Conservation (phyloP, 2,888 invertebrate species). For the Taphrorychus bicolor region DNA sequence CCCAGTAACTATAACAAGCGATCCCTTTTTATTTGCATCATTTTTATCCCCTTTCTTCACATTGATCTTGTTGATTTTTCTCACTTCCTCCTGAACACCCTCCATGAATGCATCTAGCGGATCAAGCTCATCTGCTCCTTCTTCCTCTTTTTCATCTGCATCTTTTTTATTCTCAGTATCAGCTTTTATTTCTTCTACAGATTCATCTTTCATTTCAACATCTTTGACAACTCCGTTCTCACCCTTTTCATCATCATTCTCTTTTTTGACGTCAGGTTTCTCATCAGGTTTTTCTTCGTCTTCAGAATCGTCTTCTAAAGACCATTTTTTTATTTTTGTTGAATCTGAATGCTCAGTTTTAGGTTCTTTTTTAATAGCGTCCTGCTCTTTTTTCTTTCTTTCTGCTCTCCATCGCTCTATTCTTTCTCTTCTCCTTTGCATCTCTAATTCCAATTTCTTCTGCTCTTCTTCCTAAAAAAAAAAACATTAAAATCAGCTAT, state of each 20-base stretch:
- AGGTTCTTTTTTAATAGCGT: conserved; percentile 79
- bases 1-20: conserved; percentile 69
- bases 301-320: conserved; percentile 94
- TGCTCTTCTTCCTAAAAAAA: conserved; percentile 83
- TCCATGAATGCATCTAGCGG: conserved; percentile 98
- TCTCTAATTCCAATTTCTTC: conserved; percentile 88
- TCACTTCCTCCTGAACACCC: conserved; percentile 82
- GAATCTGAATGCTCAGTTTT: conserved; percentile 61
- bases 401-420: conserved; percentile 97
- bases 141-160: conserved; percentile 69
- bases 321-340: conserved; percentile 83
- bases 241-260: conserved; percentile 39
- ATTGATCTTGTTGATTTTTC: conserved; percentile 79
- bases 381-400: conserved; percentile 85
- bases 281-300: conserved; percentile 72
- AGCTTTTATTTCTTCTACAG: conserved; percentile 60
- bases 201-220: conserved; percentile 67
- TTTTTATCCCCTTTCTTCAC: conserved; percentile 61
- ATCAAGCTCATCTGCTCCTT: conserved; percentile 93
- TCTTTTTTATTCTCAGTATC: conserved; percentile 64
- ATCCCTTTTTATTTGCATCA: conserved; percentile 61
- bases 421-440: conserved; percentile 93
- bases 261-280: conserved; percentile 46
- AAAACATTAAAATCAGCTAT: background rate
- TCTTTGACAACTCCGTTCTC: conserved; percentile 50